These are phyloP conservation scores for Apodemia mormo DNA, from an alignment of 2,888 invertebrate species.

Conservation along the genomic window DNA sequence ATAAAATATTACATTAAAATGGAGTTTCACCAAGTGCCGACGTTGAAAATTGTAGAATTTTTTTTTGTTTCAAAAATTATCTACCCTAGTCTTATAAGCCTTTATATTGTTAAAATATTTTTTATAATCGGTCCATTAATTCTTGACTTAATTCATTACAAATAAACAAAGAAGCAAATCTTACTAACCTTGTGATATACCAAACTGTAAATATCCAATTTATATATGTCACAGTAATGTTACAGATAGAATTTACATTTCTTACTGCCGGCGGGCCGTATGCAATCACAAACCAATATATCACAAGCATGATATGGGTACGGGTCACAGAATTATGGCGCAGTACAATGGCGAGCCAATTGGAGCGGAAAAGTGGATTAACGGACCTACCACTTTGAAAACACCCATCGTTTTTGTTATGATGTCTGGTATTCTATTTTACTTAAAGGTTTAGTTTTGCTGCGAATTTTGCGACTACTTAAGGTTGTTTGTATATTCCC, in stretches of 20 bases:
- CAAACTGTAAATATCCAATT: not conserved
- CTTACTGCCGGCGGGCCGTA: not conserved
- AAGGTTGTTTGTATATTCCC: too few species aligned
- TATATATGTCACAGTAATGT: not conserved
- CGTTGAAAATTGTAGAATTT: too few species aligned
- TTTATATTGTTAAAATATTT: too few species aligned
- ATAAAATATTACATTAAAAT: too few species aligned
- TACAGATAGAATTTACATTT: slow-evolving; percentile 6
- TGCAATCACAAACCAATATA: slow-evolving; percentile 17
- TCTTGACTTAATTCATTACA: too few species aligned
- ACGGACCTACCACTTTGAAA: slow-evolving; percentile 3
- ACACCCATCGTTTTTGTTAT: slow-evolving; percentile 8
- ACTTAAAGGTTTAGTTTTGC: not conserved
- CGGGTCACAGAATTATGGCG: slow-evolving; percentile 15
- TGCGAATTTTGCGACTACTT: too few species aligned
- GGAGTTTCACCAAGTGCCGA: too few species aligned
- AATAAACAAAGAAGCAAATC: too few species aligned
- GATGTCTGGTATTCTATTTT: not conserved
- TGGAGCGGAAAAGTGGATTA: slow-evolving; percentile 17
- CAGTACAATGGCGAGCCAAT: not conserved
- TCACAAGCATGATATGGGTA: slow-evolving; percentile 13
- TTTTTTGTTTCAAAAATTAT: too few species aligned
- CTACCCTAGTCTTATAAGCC: too few species aligned
- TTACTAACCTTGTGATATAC: too few species aligned
- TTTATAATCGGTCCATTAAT: too few species aligned